Conservation (phyloP, 2,888 invertebrate species). For the Drosophila birchii region DNA sequence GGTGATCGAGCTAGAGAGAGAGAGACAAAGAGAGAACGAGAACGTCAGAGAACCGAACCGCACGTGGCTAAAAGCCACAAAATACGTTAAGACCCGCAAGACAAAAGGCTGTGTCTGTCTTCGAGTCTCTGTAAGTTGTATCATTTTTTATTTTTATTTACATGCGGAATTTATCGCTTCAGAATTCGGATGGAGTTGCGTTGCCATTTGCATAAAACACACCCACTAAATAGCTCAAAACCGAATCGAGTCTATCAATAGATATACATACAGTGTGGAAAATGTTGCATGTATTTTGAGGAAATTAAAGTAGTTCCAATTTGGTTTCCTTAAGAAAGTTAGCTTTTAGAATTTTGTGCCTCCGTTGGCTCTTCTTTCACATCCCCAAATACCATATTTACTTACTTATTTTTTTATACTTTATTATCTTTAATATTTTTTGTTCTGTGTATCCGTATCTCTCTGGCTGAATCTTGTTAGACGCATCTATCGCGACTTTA, state of each 20-base stretch:
- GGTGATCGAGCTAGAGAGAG: neutral
- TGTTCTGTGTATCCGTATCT: conserved; percentile 7
- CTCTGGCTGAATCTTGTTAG: conserved; percentile 35
- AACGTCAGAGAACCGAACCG: conserved; percentile 31
- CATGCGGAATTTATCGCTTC: conserved; percentile 15
- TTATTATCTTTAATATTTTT: neutral
- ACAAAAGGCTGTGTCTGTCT: conserved; percentile 10
- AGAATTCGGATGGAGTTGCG: conserved; percentile 27
- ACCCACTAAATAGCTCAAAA: conserved; percentile 53
- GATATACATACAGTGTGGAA: neutral
- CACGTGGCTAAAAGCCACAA: conserved; percentile 71
- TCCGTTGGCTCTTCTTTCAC: neutral
- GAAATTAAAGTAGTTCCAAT: neutral
- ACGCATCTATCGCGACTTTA: conserved; percentile 51
- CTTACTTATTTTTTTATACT: neutral
- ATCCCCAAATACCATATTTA: neutral
- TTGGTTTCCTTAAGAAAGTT: no score
- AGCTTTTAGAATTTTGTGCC: no score
- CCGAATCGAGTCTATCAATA: conserved; percentile 19
- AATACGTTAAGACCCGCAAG: conserved; percentile 16
- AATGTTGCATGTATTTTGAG: neutral
- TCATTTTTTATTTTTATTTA: conserved; percentile 12
- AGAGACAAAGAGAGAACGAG: conserved; percentile 6
- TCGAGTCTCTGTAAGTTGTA: conserved; percentile 7
- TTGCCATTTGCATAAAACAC: conserved; percentile 61